Percentiles rank a stretch among this genome's conserved stretches.
phyloP scores from a whole-genome alignment of 1,140 invertebrate species.

The Apolygus lucorum region DNA sequence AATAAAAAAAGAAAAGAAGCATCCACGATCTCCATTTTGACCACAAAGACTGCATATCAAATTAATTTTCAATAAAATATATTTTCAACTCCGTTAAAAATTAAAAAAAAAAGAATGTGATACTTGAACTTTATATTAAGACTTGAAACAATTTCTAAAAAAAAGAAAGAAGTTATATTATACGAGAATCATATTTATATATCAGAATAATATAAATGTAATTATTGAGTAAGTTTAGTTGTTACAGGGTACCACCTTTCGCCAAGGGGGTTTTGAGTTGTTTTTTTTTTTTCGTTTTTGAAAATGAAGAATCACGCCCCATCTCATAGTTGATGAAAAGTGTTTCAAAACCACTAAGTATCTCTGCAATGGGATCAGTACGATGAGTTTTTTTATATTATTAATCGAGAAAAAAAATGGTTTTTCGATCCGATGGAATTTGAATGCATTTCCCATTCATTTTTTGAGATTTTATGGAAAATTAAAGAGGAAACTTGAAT shows the following conservation, averaged over 20 bases:
- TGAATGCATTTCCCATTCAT: too few relatives aligned
- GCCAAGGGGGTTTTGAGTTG: background rate
- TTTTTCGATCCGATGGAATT: too few relatives aligned
- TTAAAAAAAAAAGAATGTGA: conserved; percentile 17
- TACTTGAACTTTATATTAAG: conserved; percentile 21
- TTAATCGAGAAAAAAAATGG: too few relatives aligned
- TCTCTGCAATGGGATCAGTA: conserved; percentile 22
- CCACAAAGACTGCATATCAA: conserved; percentile 23
- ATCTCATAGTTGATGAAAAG: background rate
- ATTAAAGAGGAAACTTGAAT: too few relatives aligned
- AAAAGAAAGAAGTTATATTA: conserved; percentile 14
- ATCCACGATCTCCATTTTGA: conserved; percentile 21
- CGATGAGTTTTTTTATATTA: too few relatives aligned
- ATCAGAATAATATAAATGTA: background rate
- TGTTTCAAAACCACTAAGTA: background rate
- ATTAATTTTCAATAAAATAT: conserved; percentile 16
- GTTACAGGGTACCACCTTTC: background rate
- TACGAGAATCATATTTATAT: conserved; percentile 14
- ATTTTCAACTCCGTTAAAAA: background rate
- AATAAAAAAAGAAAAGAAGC: background rate
- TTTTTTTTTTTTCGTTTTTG: background rate
- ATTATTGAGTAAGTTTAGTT: background rate
- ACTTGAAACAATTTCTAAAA: conserved; percentile 17
- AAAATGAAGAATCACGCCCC: too few relatives aligned
- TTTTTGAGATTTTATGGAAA: too few relatives aligned